These are phyloP conservation scores for Teleiodes luculella DNA, from an alignment of 2,888 invertebrate genomes.

Conservation along the genomic window DNA sequence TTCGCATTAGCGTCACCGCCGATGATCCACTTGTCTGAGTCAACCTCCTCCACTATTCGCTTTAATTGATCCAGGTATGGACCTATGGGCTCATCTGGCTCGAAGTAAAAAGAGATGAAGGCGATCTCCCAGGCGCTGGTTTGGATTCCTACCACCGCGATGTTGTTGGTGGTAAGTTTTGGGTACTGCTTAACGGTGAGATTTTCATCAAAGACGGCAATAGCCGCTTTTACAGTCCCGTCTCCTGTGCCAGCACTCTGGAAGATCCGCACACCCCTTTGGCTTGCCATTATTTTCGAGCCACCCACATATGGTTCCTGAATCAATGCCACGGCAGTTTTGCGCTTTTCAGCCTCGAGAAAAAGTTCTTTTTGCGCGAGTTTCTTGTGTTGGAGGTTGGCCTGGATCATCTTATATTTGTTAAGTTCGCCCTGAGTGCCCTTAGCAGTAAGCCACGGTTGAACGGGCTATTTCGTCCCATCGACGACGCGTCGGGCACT, in stretches of 20 bases:
- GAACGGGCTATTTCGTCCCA: constrained; percentile 20
- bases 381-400: constrained; percentile 9
- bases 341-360: not conserved
- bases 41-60: not conserved
- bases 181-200: not conserved
- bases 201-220: not conserved
- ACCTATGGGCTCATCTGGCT: not conserved
- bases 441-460: constrained; percentile 20
- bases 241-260: not conserved
- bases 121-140: constrained; percentile 1
- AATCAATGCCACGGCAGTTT: constrained; percentile 9
- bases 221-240: not conserved
- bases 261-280: not conserved
- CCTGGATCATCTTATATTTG: not conserved
- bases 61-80: not conserved
- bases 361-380: constrained; percentile 11
- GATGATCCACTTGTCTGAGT: not conserved
- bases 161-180: constrained; percentile 5
- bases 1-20: constrained; percentile 2
- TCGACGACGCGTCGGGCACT: constrained; percentile 13
- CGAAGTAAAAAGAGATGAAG: not conserved
- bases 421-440: not conserved
- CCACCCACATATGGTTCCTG: constrained; percentile 13
- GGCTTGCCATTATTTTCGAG: not conserved
- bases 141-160: not conserved